phyloP scores from a whole-genome alignment of 2,797 vertebrate species.

The Jordanella pulchra region DNA sequence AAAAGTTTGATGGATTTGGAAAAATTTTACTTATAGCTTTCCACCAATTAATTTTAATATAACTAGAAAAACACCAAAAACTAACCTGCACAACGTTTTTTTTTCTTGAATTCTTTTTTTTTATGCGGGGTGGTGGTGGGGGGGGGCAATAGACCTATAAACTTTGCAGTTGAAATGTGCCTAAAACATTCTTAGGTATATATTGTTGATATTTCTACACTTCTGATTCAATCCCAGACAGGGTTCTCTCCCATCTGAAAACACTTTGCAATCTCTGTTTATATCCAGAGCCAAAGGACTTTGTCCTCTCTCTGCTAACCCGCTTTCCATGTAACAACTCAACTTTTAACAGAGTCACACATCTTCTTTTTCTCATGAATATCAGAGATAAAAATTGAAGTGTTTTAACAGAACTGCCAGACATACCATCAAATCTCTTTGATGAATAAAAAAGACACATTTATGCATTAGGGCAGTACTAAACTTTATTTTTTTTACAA shows the following conservation, averaged over 20 bases:
- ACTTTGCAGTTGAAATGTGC: background rate
- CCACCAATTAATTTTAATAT: background rate
- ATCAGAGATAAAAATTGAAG: background rate
- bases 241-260: background rate
- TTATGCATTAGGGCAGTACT: background rate
- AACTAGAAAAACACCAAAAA: background rate
- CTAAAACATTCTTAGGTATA: background rate
- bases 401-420: background rate
- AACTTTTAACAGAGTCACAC: background rate
- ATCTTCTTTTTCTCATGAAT: background rate
- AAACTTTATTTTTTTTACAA: background rate
- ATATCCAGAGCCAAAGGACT: background rate
- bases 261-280: background rate
- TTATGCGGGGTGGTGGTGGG: too few relatives aligned
- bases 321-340: background rate
- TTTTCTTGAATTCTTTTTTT: too few relatives aligned
- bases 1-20: background rate
- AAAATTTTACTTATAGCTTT: background rate
- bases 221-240: background rate
- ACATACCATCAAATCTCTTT: background rate
- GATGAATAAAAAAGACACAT: background rate
- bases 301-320: too few relatives aligned
- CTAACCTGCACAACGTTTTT: background rate
- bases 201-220: background rate
- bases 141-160: too few relatives aligned